Conservation (phyloP, 1,140 invertebrate species). For the Mamestra configurata region DNA sequence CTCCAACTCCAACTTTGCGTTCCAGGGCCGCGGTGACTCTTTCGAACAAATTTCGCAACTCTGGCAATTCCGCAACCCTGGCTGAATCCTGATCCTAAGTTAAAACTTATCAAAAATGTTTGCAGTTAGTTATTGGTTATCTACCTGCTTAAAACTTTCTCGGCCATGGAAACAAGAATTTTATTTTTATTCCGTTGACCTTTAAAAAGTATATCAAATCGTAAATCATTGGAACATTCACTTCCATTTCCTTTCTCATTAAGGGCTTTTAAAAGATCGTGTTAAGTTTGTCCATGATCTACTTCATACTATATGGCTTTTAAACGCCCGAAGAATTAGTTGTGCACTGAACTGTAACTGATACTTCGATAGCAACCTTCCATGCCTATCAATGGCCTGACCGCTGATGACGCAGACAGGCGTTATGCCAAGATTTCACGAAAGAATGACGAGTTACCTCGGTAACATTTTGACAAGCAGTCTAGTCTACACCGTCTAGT, state of each 20-base stretch:
- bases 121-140: too few species aligned
- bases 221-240: background rate
- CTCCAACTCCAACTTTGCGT: too few species aligned
- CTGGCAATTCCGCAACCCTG: too few species aligned
- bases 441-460: conserved; percentile 2
- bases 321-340: background rate
- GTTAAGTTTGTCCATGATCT: background rate
- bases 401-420: conserved; percentile 25
- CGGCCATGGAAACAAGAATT: background rate
- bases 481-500: too few species aligned
- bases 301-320: background rate
- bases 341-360: conserved; percentile 26
- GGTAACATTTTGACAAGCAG: background rate
- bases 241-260: background rate
- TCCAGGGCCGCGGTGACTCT: too few species aligned
- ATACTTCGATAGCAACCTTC: conserved; percentile 8
- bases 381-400: conserved; percentile 12
- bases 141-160: background rate
- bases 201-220: background rate
- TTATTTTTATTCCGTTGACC: background rate
- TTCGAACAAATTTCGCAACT: too few species aligned
- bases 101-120: too few species aligned
- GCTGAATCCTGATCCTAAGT: background rate
- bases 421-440: conserved; percentile 19
- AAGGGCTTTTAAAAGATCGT: background rate